Conservation (phyloP, 2,113 vertebrate genomes). For the Erythrocercus mccallii region DNA sequence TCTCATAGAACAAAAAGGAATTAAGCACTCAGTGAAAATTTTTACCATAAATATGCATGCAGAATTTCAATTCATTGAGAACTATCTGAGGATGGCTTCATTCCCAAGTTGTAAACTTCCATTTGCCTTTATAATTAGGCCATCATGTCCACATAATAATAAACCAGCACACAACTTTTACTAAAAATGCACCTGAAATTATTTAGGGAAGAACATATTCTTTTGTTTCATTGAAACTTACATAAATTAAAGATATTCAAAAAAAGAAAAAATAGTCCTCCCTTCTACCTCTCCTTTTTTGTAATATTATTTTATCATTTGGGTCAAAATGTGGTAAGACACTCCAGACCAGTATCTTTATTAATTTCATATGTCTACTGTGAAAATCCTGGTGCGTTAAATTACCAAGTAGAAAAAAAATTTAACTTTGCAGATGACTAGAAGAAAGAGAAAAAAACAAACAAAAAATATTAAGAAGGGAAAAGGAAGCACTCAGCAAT, state of each 20-base stretch:
- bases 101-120: neutral
- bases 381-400: neutral
- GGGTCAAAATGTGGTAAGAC: neutral
- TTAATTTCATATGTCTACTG: neutral
- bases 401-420: neutral
- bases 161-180: neutral
- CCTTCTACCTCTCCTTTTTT: neutral
- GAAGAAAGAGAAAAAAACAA: neutral
- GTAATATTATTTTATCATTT: neutral
- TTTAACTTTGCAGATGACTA: neutral
- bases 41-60: neutral
- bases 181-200: neutral
- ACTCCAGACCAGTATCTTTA: neutral
- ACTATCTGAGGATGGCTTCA: neutral
- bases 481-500: neutral
- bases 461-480: neutral
- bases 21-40: neutral
- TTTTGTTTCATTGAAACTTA: neutral
- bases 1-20: neutral
- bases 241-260: neutral
- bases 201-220: neutral
- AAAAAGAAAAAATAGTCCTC: neutral
- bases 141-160: neutral
- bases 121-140: neutral
- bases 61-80: neutral